Percentiles rank a stretch among this genome's conserved stretches.
These are phyloP conservation scores for Penaeus japonicus DNA, from an alignment of 1,140 invertebrate species.

Conservation along the genomic window DNA sequence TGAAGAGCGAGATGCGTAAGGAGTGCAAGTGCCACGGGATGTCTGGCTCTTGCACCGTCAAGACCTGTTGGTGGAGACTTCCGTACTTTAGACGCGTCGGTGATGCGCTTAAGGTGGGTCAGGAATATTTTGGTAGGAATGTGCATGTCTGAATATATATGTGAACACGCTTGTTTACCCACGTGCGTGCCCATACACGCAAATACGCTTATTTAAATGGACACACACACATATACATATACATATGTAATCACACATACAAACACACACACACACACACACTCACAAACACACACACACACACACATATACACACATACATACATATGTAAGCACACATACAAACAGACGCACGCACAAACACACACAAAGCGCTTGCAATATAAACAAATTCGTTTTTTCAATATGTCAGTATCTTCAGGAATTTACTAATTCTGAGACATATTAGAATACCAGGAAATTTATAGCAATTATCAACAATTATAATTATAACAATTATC, in stretches of 20 bases:
- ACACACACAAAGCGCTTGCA: no score
- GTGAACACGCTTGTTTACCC: background rate
- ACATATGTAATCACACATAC: background rate
- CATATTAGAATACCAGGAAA: no score
- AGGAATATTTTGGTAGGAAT: background rate
- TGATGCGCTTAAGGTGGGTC: slow-evolving; percentile 65
- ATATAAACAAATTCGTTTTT: no score
- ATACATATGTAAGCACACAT: background rate
- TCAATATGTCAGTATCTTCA: no score
- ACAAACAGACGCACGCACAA: no score
- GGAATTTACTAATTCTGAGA: no score
- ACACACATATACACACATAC: background rate
- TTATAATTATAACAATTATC: no score
- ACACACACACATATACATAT: background rate
- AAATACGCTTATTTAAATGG: background rate
- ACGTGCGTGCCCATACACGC: background rate
- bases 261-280: background rate
- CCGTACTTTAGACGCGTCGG: slow-evolving; percentile 70
- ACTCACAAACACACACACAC: no score
- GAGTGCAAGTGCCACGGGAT: slow-evolving; percentile 75
- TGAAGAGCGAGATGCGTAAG: slow-evolving; percentile 68
- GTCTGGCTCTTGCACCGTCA: slow-evolving; percentile 66
- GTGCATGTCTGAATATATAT: background rate
- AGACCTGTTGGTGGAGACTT: slow-evolving; percentile 71
- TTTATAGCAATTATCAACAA: no score